These are phyloP conservation scores for Nomada ferruginata DNA, from an alignment of 2,888 invertebrate species.

Conservation along the genomic window DNA sequence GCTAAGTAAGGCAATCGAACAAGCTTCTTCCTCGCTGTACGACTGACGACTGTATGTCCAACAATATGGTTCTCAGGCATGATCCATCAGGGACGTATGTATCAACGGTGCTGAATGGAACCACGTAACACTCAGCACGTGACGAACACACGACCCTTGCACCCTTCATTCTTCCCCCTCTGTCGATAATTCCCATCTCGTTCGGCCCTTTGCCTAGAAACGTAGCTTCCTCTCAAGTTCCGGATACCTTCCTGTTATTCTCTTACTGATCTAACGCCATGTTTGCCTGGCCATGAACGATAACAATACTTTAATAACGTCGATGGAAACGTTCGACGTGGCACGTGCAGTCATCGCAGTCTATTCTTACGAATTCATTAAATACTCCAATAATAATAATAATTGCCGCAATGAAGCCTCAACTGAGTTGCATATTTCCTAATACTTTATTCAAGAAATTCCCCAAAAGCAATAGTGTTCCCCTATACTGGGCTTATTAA, in stretches of 20 bases:
- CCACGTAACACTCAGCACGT: constrained; percentile 63
- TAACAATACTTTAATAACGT: constrained; percentile 53
- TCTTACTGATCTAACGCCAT: constrained; percentile 11
- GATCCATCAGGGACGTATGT: constrained; percentile 60
- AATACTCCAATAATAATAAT: background rate
- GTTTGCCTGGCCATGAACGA: constrained; percentile 35
- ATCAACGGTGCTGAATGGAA: constrained; percentile 58
- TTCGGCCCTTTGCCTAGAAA: constrained; percentile 30
- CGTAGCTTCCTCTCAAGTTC: constrained; percentile 42
- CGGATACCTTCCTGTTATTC: constrained; percentile 46
- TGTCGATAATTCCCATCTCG: constrained; percentile 7
- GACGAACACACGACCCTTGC: constrained; percentile 56
- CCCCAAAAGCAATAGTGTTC: too few species aligned
- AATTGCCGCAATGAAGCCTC: too few species aligned
- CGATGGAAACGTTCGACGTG: constrained; percentile 27
- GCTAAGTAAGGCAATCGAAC: constrained; percentile 26
- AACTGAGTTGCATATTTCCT: too few species aligned
- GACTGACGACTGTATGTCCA: constrained; percentile 32
- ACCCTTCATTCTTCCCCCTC: constrained; percentile 27
- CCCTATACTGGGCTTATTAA: background rate
- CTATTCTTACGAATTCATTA: constrained; percentile 3
- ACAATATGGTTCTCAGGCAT: constrained; percentile 61
- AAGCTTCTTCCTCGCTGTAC: constrained; percentile 43
- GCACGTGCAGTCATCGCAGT: background rate
- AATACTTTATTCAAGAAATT: too few species aligned